Evolutionary conservation across 2,797 vertebrate genomes (phyloP).

Genomic region (Pteropus rufus): DNA sequence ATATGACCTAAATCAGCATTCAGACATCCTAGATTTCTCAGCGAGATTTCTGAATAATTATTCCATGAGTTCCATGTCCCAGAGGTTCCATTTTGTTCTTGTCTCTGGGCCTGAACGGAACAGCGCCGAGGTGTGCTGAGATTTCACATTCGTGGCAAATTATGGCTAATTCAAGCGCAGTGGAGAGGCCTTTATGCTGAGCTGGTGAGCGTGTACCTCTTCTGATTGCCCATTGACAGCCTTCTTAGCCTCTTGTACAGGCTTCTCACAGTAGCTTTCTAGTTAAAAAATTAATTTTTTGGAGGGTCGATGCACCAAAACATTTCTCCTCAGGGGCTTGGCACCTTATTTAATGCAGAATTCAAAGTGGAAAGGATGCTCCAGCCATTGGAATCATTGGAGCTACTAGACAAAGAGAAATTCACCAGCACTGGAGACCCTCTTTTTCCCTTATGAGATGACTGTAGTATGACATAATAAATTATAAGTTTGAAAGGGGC

Average conservation of each 20-base stretch:
- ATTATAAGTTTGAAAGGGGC: not conserved
- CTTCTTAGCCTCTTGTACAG: not conserved
- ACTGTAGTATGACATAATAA: not conserved
- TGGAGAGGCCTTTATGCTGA: not conserved
- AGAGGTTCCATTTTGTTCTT: fast-evolving
- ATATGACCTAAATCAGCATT: not conserved
- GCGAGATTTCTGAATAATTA: not conserved
- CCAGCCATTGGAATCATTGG: not conserved
- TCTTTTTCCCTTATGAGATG: not conserved
- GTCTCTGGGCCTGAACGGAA: not conserved
- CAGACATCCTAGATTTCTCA: not conserved
- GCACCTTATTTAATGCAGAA: not conserved
- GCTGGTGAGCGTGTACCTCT: not conserved
- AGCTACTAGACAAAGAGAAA: not conserved
- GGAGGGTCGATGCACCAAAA: not conserved
- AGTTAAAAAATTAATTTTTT: not conserved
- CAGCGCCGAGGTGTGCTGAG: not conserved
- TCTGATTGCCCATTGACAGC: not conserved
- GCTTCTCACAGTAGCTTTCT: not conserved
- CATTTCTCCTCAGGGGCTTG: not conserved
- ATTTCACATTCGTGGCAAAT: not conserved
- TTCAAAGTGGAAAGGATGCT: not conserved
- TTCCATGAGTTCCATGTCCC: not conserved
- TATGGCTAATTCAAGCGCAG: not conserved
- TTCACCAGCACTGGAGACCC: not conserved